Conservation (phyloP, 2,797 vertebrate genomes). For the Diplodus puntazzo region DNA sequence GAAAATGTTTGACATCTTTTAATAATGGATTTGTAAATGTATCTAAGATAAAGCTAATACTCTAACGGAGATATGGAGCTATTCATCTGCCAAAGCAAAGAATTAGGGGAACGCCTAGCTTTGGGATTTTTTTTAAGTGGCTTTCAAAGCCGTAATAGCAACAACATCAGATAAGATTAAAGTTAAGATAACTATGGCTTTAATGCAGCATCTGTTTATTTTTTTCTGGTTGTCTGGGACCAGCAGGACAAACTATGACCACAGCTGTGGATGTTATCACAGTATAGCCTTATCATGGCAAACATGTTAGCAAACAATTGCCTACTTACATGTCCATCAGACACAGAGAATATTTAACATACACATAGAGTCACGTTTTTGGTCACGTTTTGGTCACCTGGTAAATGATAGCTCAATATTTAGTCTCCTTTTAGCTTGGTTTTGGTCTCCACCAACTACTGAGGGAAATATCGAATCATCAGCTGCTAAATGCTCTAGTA, state of each 20-base stretch:
- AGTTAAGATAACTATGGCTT: neutral
- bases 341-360: neutral
- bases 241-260: neutral
- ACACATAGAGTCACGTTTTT: neutral
- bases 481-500: neutral
- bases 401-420: neutral
- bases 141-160: neutral
- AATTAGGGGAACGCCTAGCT: neutral
- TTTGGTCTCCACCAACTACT: neutral
- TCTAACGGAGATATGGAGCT: neutral
- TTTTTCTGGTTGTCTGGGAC: neutral
- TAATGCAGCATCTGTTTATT: neutral
- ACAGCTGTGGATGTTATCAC: neutral
- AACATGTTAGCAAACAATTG: too few relatives aligned
- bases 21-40: neutral
- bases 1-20: neutral
- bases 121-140: neutral
- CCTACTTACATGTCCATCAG: neutral
- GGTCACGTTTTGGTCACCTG: neutral
- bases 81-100: neutral
- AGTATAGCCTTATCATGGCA: too few relatives aligned
- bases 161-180: neutral
- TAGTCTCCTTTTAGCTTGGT: neutral
- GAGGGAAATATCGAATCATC: neutral
- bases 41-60: neutral